Conservation (phyloP, 1,140 invertebrate genomes). For the Microvelia longipes region DNA sequence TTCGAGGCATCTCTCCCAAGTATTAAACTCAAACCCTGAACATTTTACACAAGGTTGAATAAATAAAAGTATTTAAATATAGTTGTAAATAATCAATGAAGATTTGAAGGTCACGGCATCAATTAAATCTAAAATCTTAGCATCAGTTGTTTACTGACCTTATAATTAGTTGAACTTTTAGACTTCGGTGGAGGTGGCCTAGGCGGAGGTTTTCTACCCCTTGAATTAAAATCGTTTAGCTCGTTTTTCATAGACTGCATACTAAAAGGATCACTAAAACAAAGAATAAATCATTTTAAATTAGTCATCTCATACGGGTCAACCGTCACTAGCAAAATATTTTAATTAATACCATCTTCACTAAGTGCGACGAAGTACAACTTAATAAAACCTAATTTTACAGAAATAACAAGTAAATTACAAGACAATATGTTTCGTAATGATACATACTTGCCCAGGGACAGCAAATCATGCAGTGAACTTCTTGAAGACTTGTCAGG, state of each 20-base stretch:
- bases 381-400: too few relatives aligned
- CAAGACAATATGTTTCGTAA: not conserved
- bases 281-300: not conserved
- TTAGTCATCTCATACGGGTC: too few relatives aligned
- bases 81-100: not conserved
- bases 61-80: not conserved
- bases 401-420: not conserved
- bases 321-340: too few relatives aligned
- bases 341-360: too few relatives aligned
- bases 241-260: not conserved
- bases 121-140: constrained; percentile 23
- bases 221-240: not conserved
- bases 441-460: not conserved
- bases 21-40: constrained; percentile 7
- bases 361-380: too few relatives aligned
- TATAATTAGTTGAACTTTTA: constrained; percentile 16
- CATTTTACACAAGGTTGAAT: not conserved
- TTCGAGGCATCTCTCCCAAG: constrained; percentile 12
- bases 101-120: constrained; percentile 22
- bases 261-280: constrained; percentile 4
- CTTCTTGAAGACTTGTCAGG: not conserved
- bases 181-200: constrained; percentile 36
- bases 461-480: not conserved
- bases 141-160: constrained; percentile 29
- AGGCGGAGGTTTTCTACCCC: constrained; percentile 36